Evolutionary conservation across 2,888 invertebrate species (phyloP), one percentile per base, ranked within the genome.

Genomic region (Zygogramma bicolorata): DNA sequence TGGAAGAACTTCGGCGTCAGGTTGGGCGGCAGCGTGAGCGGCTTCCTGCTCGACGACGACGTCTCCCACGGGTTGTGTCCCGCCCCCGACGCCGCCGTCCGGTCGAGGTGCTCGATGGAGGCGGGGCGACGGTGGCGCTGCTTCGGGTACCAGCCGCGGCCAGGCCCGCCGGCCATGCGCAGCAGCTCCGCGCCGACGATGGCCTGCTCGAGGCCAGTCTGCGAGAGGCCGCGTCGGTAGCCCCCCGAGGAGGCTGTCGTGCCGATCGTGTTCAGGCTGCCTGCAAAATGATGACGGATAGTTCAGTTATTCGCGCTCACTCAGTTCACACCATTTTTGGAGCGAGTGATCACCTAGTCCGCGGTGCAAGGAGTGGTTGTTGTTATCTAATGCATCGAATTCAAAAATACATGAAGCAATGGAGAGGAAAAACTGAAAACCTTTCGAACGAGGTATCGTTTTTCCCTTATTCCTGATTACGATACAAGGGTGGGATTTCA

Each of bases 1-100:
- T 95, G 94, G 90, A 95, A 94, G 90, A 95, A 95, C 88, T 95
- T 95, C 82, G 95, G 95, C 78, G 95, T 95, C 84, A 95, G 89
- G 89, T 95, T 95, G 72, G 95, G 95, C 67, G 95, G 95, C 83
- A 95, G 89, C n/a, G 95, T 95, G 78, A 95, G 89, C 4, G 95
- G 95, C 85, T 95, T 95, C 83, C 95, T 90, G 88, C 90, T 83
- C 83, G 91, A 87, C 18, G 91, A 87, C 18, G 71, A 65, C 1
- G 71, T 40, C 86, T 87, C 91, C 87, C 86, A 89, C 88, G 88
- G 85, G 89, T 85, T 85, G 67, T 87, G 84, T 68, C 85, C 86
- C 13, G 90, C 87, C 31, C 90, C 89, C 85, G 95, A 86, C 13
- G 90, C 87, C 31, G 91, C 89, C 85, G 95, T 88, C 81, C 95